Evolutionary conservation across 92 coral and sea anemone species (phyloP).

Genomic region (Zoanthus gigantus): DNA sequence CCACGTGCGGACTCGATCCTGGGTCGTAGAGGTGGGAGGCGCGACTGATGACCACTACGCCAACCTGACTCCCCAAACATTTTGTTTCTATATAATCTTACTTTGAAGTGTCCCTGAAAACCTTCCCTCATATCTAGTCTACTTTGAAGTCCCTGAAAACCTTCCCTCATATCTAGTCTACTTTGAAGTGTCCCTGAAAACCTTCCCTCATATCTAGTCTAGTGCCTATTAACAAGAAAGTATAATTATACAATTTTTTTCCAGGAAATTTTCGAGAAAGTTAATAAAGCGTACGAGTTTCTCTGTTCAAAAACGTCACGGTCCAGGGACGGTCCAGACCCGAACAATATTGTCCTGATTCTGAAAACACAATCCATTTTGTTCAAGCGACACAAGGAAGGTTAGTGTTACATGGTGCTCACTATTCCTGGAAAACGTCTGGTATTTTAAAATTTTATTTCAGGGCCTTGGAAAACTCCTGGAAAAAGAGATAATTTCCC

Average conservation of each 20-base stretch:
- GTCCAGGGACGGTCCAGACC: slow-evolving; percentile 91
- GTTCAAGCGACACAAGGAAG: slow-evolving; percentile 92
- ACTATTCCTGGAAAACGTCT: no score
- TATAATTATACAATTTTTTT: neutral
- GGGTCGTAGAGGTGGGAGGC: neutral
- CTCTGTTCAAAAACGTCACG: slow-evolving; percentile 91
- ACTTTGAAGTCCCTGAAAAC: no score
- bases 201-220: neutral
- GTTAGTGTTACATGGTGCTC: slow-evolving; percentile 37
- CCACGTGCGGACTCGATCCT: no score
- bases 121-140: neutral
- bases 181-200: neutral
- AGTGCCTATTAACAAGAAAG: no score
- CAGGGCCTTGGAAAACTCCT: no score
- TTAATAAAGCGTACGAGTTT: slow-evolving; percentile 98
- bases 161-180: neutral
- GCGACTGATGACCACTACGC: no score
- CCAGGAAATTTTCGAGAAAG: slow-evolving; percentile 98
- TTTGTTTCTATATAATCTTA: no score
- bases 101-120: neutral
- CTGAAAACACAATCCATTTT: slow-evolving; percentile 94
- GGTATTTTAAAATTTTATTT: no score
- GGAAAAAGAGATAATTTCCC: no score
- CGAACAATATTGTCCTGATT: slow-evolving; percentile 90
- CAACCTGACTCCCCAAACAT: no score